Evolutionary conservation across 2,113 vertebrate genomes (phyloP), one percentile per base, ranked within the genome.

Genomic region (Laticauda colubrina): DNA sequence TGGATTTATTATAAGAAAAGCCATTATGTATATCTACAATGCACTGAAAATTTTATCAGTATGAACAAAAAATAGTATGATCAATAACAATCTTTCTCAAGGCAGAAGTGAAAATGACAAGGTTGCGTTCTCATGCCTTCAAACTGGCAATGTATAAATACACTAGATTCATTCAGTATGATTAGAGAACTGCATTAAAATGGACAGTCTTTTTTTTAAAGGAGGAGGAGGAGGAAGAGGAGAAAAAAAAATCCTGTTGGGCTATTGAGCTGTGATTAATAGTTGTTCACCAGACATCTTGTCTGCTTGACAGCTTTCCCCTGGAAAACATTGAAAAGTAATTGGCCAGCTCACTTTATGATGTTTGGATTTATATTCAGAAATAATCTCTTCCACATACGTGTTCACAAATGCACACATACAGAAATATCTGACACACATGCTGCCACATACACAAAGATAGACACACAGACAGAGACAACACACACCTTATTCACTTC

Each of bases 261-360:
- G 85, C 57, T 92, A 69, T 92, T 92, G 85, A 88, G 85, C 10
- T 88, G 86, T 69, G 29, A 61, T 88, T 92, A 88, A 88, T 88
- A 39, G 85, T 54, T 53, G 85, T 39, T 64, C 48, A 43, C 91
- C 57, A 92, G 86, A 53, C 45, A 64, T 59, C 85, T 91, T 7
- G 2, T 29, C 85, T 87, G 55, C 24, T 87, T 92, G 91, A 87
- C 91, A 92, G 85, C 57, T 69, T 92, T 92, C 54, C 53, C 39
- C 81, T 48, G 26, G 54, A 81, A 85, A 89, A 89, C 7, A 88
- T 64, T 92, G 64, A 85, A 85, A 81, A 92, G 64, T 57, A 92
- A 85, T 92, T 85, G 87, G 39, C 39, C 53, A 57, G 45, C 64
- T 92, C 69, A 11, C 61, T 57, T 92, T 57, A 54, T 48, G 54